Evolutionary conservation across 2,888 invertebrate genomes (phyloP), one percentile per base, ranked within the genome.

Genomic region (Ochropleura plecta): DNA sequence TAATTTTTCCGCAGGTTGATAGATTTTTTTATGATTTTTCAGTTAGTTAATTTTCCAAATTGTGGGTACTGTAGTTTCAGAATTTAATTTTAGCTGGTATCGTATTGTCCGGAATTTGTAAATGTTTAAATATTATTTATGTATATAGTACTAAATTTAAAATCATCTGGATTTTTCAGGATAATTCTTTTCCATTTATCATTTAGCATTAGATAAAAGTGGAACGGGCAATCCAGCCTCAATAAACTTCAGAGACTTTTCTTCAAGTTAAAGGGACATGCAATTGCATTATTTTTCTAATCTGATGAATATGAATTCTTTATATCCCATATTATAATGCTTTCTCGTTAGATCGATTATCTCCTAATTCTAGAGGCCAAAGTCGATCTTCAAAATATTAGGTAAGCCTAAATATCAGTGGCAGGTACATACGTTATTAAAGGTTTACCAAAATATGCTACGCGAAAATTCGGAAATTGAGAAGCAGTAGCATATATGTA

Each of bases 1-100:
- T 70, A 5, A 16, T n/a, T 40, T 82, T 73, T 67, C 59, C 67
- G 62, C 1, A 55, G 65, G 40, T 68, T 57, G 7, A 20, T 18
- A 5, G n/a, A 20, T 59, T 63, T 14, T 10, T n/a, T 65, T 20
- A 42, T 51, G 10, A 12, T 46, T 77, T 46, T 44, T 7, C n/a
- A 20, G 10, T 30, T 8, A 40, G 10, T 16, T 18, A 10, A 16
- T 63, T 73, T 51, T 79, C 7, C 10, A 6, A 49, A 8, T 30
- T 9, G 30, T 30, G 7, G 7, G 3, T 53, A 0, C 10, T 46
- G 14, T 48, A 3, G n/a, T 55, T 57, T 63, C 18, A 46, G 16
- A 10, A 73, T 48, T 30, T 3, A 48, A 30, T 6, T 62, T n/a
- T 12, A 30, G 30, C 7, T 0, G 16, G 57, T 30, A 57, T 7